phyloP scores from a whole-genome alignment of 2,888 invertebrate species.

The Cheilosia pagana region DNA sequence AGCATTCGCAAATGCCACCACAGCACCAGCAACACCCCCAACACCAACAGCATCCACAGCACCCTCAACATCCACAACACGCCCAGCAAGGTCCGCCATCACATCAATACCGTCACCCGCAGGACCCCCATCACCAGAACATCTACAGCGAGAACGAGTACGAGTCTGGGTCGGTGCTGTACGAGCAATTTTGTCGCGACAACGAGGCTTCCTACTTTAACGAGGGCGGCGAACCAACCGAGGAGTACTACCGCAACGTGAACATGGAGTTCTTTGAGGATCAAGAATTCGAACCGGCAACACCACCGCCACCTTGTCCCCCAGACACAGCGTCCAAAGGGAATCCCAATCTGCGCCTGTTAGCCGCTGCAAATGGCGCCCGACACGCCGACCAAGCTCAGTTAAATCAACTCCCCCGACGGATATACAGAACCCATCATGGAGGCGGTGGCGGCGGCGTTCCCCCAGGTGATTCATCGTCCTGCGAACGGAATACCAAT shows the following conservation, averaged over 20 bases:
- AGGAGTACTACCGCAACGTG: slow-evolving; percentile 78
- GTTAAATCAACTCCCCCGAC: slow-evolving; percentile 55
- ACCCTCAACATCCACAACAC: slow-evolving; percentile 38
- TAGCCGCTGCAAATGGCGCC: slow-evolving; percentile 68
- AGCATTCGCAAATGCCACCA: slow-evolving; percentile 28
- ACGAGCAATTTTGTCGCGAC: slow-evolving; percentile 78
- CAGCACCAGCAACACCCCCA: slow-evolving; percentile 43
- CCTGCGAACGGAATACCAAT: slow-evolving; percentile 66
- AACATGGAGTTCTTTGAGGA: slow-evolving; percentile 78
- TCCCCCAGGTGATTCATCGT: slow-evolving; percentile 60
- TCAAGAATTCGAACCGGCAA: slow-evolving; percentile 77
- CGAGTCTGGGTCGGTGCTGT: slow-evolving; percentile 78
- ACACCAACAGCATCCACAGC: slow-evolving; percentile 34
- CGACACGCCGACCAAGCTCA: slow-evolving; percentile 57
- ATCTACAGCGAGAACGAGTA: slow-evolving; percentile 78
- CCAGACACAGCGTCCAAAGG: slow-evolving; percentile 74
- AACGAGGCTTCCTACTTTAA: slow-evolving; percentile 78
- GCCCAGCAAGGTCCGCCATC: slow-evolving; percentile 48
- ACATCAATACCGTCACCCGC: slow-evolving; percentile 59
- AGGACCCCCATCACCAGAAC: slow-evolving; percentile 66
- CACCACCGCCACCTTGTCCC: slow-evolving; percentile 77
- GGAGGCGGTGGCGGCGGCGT: slow-evolving; percentile 38
- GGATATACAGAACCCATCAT: slow-evolving; percentile 66
- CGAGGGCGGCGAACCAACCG: slow-evolving; percentile 78
- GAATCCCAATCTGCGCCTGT: slow-evolving; percentile 70